phyloP scores from a whole-genome alignment of 1,140 invertebrate species.

The Oryctes rhinoceros region DNA sequence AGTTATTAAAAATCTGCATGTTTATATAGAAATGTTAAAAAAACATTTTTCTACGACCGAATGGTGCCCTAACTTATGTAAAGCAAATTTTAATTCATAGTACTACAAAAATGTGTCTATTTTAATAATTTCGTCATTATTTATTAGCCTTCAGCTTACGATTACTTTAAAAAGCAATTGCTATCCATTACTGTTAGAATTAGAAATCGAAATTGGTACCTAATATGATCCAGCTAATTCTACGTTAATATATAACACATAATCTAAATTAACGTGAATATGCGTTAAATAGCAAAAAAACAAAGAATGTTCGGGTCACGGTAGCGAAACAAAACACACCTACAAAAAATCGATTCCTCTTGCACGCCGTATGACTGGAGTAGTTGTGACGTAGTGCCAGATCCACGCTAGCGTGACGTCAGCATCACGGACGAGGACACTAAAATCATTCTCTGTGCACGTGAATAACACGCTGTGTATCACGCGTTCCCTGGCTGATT shows the following conservation, averaged over 20 bases:
- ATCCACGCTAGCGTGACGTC: constrained; percentile 64
- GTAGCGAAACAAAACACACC: constrained; percentile 36
- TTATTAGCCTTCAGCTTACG: no score
- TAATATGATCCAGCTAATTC: no score
- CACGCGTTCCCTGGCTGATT: constrained; percentile 65
- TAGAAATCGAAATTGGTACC: no score
- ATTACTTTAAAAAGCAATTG: no score
- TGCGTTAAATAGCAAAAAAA: not conserved
- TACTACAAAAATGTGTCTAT: no score
- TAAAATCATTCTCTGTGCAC: constrained; percentile 65
- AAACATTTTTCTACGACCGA: no score
- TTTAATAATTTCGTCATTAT: no score
- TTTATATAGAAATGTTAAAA: no score
- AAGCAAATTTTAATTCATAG: no score
- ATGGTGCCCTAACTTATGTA: no score
- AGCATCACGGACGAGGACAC: constrained; percentile 61
- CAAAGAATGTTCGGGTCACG: constrained; percentile 25
- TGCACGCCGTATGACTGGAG: constrained; percentile 48
- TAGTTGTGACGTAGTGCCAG: constrained; percentile 60
- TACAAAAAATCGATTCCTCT: constrained; percentile 20
- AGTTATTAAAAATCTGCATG: not conserved
- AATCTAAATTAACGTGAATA: not conserved
- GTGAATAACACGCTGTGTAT: constrained; percentile 67
- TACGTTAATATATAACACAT: no score
- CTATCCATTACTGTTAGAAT: no score